phyloP scores from a whole-genome alignment of 1,140 invertebrate species.

The Bombus soroeensis region DNA sequence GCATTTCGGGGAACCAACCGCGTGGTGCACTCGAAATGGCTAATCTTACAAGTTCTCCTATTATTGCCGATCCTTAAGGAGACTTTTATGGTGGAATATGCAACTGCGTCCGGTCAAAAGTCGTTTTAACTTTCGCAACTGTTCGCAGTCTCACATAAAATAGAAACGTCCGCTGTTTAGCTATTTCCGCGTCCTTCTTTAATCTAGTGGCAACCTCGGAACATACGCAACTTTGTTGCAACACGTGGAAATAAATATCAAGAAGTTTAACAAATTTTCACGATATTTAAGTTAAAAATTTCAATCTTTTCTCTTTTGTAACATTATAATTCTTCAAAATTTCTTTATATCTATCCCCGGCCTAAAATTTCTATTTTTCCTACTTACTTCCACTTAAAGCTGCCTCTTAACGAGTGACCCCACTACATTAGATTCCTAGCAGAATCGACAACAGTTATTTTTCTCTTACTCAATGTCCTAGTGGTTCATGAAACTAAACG shows the following conservation, averaged over 20 bases:
- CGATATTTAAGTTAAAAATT: not conserved
- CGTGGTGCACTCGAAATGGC: not conserved
- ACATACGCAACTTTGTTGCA: not conserved
- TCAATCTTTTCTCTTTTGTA: not conserved
- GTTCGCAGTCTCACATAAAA: slow-evolving; percentile 13
- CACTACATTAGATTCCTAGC: too few relatives aligned
- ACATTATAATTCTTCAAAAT: not conserved
- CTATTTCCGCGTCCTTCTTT: slow-evolving; percentile 7
- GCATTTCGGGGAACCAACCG: slow-evolving; percentile 8
- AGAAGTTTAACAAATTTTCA: not conserved
- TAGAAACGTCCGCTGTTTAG: slow-evolving; percentile 5
- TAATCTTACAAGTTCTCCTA: slow-evolving; percentile 29
- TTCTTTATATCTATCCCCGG: not conserved
- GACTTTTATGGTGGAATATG: slow-evolving; percentile 44
- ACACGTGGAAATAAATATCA: not conserved
- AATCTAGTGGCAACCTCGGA: not conserved
- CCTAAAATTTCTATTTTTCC: not conserved
- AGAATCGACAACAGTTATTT: too few relatives aligned
- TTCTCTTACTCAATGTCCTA: too few relatives aligned
- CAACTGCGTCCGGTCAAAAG: slow-evolving; percentile 36
- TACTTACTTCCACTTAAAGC: not conserved
- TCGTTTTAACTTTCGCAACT: slow-evolving; percentile 43
- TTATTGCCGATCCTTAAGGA: slow-evolving; percentile 26
- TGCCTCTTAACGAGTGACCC: too few relatives aligned
- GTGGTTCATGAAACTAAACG: too few relatives aligned